Base-by-base conservation (phyloP, 2,797 vertebrate genomes). In the Fratercula arctica region DNA sequence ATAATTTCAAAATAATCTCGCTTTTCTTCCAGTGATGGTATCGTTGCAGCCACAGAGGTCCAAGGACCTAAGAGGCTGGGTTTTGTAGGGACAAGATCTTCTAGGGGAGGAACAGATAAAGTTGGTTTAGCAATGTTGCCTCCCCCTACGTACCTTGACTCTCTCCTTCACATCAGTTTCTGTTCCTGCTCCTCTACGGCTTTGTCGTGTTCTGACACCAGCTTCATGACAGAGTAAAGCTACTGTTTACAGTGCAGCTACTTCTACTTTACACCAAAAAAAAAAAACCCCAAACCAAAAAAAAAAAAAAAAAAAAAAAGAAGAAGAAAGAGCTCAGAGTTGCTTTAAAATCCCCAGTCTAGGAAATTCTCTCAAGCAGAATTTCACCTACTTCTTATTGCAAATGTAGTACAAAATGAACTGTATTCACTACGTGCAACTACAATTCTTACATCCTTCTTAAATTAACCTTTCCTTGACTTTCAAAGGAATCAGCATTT, bases 141-240 rank as follows among this genome's bases (percentile, higher is more conserved):
- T 54, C 31, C 64, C 45, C 33, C 39, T 73, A 6, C 1, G 10
- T 59, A 50, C 29, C 45, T 68, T 4, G 4, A 54, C 25, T 83
- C n/a, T 89, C 35, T 89, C 35, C 37, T 80, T 60, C 66, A 46
- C 33, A 46, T 54, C 51, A 60, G 33, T 79, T 92, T 81, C 46
- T 72, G 15, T 77, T 91, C 66, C 37, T 75, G n/a, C 20, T 66
- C 3, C 19, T 68, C 43, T 57, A 67, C 20, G 26, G 28, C 41
- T 83, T 93, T 94, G 48, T 78, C 80, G 35, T 83, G 6, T 91
- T 94, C n/a, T 94, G 72, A 84, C 37, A 94, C 61, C 10, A 79
- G 69, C 51, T 90, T 81, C 63, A 48, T 81, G 67, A 77, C 56
- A 85, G 67, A 86, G 56, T 70, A 56, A 91, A 89, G 45, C 39